Conservation (phyloP, 2,797 vertebrate species). For the Bufotes viridis region DNA sequence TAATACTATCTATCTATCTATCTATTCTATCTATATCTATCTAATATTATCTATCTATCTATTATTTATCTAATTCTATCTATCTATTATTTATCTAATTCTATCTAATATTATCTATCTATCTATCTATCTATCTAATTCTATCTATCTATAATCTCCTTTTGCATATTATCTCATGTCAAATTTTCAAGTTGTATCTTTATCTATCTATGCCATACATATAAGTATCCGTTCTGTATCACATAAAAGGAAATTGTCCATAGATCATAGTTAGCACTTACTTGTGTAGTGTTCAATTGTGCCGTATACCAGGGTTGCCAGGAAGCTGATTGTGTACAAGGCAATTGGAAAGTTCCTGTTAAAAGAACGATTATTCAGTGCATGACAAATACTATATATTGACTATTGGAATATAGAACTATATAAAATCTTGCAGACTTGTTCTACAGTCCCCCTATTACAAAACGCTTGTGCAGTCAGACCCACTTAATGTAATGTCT, state of each 20-base stretch:
- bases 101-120: too few species aligned
- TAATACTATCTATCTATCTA: too few species aligned
- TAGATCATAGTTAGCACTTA: conserved; percentile 67
- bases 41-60: too few species aligned
- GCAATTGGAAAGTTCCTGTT: conserved; percentile 74
- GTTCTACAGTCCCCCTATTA: not conserved
- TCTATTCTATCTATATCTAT: too few species aligned
- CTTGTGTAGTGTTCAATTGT: conserved; percentile 76
- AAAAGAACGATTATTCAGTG: conserved; percentile 63
- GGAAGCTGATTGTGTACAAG: conserved; percentile 69
- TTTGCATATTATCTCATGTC: not conserved
- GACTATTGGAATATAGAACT: not conserved
- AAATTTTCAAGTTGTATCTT: not conserved
- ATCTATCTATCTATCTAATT: too few species aligned
- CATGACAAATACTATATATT: not conserved
- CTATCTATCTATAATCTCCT: not conserved
- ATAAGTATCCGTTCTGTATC: not conserved
- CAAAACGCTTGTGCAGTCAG: not conserved
- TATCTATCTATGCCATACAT: not conserved
- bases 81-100: too few species aligned
- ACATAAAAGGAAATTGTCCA: not conserved
- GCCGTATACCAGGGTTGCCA: conserved; percentile 71
- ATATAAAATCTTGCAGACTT: not conserved
- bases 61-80: too few species aligned
- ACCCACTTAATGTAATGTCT: not conserved